Conservation (phyloP, 2,113 vertebrate species). For the Forbesichthys agassizii region DNA sequence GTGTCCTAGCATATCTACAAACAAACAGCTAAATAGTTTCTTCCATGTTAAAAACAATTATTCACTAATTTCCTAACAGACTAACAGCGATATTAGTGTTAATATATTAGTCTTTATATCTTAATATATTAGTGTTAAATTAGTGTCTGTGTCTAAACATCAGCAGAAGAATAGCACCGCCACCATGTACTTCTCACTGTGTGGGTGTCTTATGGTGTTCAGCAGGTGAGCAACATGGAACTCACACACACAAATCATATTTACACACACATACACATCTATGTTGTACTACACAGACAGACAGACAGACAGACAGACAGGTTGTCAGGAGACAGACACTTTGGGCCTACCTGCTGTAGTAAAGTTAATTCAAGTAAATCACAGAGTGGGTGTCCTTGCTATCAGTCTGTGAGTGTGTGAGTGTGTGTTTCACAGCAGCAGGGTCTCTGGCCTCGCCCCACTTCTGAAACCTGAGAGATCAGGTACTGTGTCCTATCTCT, state of each 20-base stretch:
- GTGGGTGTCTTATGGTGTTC: too few relatives aligned
- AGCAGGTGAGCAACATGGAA: not conserved
- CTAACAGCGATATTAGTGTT: too few relatives aligned
- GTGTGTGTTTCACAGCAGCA: too few relatives aligned
- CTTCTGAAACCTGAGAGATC: constrained; percentile 56
- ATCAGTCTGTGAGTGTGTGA: not conserved
- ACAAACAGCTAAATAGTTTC: too few relatives aligned
- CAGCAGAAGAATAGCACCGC: too few relatives aligned
- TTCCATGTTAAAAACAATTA: too few relatives aligned
- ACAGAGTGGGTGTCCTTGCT: not conserved
- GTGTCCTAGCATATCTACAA: too few relatives aligned
- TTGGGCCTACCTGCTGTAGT: constrained; percentile 21
- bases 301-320: constrained; percentile 5
- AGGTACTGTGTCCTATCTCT: constrained; percentile 45
- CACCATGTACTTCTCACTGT: too few relatives aligned
- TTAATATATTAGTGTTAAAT: too few relatives aligned
- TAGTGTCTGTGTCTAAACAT: too few relatives aligned
- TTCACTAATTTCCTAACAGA: too few relatives aligned
- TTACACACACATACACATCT: not conserved
- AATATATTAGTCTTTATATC: too few relatives aligned
- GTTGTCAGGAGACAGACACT: not conserved
- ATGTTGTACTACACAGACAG: not conserved
- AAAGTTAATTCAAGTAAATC: constrained; percentile 7
- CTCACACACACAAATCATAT: not conserved
- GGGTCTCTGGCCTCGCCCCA: constrained; percentile 13